Evolutionary conservation across 2,113 vertebrate genomes (phyloP).

Genomic region (Nerophis lumbriciformis): DNA sequence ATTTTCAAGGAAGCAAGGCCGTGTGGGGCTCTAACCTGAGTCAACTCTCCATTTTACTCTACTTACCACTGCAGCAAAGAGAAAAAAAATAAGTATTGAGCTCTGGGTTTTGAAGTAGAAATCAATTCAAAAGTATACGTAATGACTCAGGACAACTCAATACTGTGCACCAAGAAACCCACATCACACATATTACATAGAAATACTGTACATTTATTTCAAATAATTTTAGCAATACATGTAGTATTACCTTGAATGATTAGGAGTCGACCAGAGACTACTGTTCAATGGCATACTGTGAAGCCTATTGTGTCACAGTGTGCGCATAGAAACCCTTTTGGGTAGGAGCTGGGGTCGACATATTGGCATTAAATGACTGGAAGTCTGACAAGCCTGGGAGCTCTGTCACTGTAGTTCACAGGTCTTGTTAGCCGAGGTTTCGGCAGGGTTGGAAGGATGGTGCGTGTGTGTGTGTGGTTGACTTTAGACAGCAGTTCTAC

Average conservation of each 20-base stretch:
- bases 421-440: conserved; percentile 69
- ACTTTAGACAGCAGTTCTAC: conserved; percentile 67
- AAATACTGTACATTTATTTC: background rate
- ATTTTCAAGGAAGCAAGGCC: conserved; percentile 56
- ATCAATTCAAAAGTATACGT: conserved; percentile 17
- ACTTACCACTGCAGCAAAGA: conserved; percentile 26
- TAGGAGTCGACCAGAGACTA: conserved; percentile 25
- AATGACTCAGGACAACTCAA: conserved; percentile 19
- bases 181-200: background rate
- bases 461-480: conserved; percentile 50
- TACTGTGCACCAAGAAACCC: background rate
- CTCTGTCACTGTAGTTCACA: conserved; percentile 67
- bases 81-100: conserved; percentile 19
- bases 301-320: conserved; percentile 37
- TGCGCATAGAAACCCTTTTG: conserved; percentile 49
- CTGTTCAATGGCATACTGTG: conserved; percentile 33
- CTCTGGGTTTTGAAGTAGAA: conserved; percentile 12
- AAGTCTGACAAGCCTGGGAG: conserved; percentile 63
- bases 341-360: conserved; percentile 41
- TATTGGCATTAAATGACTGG: conserved; percentile 67
- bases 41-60: conserved; percentile 37
- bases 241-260: conserved; percentile 20
- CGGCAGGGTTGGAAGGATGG: conserved; percentile 58
- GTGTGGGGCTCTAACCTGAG: conserved; percentile 28
- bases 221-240: background rate